phyloP scores from a whole-genome alignment of 1,140 invertebrate species.

The Panagrolaimus sp. region DNA sequence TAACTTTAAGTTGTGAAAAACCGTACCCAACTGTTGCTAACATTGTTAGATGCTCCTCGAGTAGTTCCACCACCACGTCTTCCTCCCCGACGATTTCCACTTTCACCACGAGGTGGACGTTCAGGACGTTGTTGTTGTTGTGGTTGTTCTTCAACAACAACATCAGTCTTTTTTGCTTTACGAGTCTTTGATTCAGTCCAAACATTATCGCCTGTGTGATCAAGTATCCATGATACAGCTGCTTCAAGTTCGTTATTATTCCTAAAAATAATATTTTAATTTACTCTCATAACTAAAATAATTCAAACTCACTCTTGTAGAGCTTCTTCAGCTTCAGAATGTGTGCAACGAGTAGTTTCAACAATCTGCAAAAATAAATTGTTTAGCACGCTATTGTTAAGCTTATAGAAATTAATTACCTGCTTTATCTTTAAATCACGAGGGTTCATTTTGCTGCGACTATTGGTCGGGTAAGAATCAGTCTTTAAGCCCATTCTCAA shows the following conservation, averaged over 20 bases:
- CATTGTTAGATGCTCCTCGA: background rate
- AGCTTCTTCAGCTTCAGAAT: conserved; percentile 25
- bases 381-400: background rate
- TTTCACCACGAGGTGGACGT: background rate
- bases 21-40: conserved; percentile 20
- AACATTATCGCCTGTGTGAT: conserved; percentile 17
- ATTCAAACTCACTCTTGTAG: too few species aligned
- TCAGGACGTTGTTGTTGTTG: background rate
- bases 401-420: conserved; percentile 15
- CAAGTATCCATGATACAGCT: conserved; percentile 23
- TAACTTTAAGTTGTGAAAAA: background rate
- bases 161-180: conserved; percentile 23
- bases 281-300: too few species aligned
- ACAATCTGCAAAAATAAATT: conserved; percentile 23
- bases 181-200: conserved; percentile 20
- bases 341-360: conserved; percentile 25
- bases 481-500: conserved; percentile 24
- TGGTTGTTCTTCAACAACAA: background rate
- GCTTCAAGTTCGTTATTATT: conserved; percentile 20
- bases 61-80: background rate
- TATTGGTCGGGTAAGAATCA: conserved; percentile 8
- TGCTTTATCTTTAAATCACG: conserved; percentile 33
- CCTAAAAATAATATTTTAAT: too few species aligned
- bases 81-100: background rate
- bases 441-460: conserved; percentile 22